Conservation (phyloP, 2,113 vertebrate species). For the Festucalex cinctus region DNA sequence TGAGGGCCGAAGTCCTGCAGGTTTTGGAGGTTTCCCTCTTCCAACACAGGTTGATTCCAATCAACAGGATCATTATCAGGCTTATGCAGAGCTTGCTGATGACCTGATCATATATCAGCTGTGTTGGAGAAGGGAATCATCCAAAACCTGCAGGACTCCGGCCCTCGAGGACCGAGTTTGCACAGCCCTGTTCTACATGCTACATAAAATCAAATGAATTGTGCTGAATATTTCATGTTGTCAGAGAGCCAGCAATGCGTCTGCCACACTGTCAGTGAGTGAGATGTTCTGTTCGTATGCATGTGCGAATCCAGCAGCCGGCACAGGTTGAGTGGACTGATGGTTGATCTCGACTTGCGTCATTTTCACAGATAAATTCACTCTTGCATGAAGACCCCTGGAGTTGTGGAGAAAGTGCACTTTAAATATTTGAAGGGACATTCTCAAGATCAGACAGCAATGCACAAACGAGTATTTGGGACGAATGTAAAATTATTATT, state of each 20-base stretch:
- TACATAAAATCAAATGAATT: background rate
- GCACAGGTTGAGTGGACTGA: background rate
- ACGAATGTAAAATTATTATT: background rate
- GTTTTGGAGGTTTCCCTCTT: too few species aligned
- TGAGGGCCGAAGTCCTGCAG: too few species aligned
- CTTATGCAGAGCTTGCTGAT: too few species aligned
- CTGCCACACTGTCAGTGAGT: background rate
- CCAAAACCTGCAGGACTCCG: too few species aligned
- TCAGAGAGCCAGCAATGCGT: conserved; percentile 1
- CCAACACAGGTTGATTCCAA: too few species aligned
- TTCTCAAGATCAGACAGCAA: background rate
- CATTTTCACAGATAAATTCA: background rate
- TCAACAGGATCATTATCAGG: too few species aligned
- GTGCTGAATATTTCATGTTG: conserved; percentile 1
- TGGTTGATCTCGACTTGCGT: background rate
- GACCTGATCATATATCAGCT: too few species aligned
- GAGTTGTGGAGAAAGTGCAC: conserved; percentile 4
- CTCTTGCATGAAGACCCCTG: background rate
- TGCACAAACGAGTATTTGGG: background rate
- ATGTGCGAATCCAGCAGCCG: background rate
- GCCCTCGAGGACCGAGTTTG: too few species aligned
- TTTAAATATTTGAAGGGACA: conserved; percentile 10
- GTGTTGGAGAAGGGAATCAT: too few species aligned
- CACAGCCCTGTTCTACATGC: too few species aligned
- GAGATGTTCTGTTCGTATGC: background rate